Base-by-base conservation (phyloP, 2,797 vertebrate genomes). In the Okamejei kenojei region DNA sequence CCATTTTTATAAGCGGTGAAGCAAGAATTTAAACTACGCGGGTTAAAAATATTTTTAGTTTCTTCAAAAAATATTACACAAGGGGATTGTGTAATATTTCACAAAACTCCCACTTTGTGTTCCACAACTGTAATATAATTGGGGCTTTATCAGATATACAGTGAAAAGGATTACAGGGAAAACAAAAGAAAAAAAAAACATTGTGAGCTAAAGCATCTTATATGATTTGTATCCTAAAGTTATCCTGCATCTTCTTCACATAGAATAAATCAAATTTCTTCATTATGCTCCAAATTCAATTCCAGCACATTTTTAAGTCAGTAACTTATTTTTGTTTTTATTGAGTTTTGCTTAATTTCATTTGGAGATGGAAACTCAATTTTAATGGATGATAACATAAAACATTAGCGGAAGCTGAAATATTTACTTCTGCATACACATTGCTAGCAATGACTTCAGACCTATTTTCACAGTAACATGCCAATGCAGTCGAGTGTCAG, bases 311-410 rank as follows among this genome's bases (percentile, higher is more conserved):
- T 65, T 65, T 88, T 21, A 35, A 63, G 63, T 15, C 58, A n/a
- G 58, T 13, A 84, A 63, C 7, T 86, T 61, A 63, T 86, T 86
- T 63, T 61, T 35, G 9, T 78, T 76, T 29, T 84, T 63, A 86
- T 63, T 88, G 84, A 88, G 32, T 88, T 65, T 88, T 73, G 71
- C 23, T 88, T 68, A 63, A 86, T 68, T 88, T 65, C 65, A n/a
- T 35, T n/a, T 65, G 61, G 82, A 17, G 35, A 88, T 68, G 65
- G 84, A 61, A 88, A 65, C 7, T 0, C 29, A 61, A 65, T 88
- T 17, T 68, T 35, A 68, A 68, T 32, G 7, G n/a, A 32, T 68
- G 61, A 35, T 88, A 86, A 86, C 17, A 82, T 23, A 65, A 63
- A 32, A 61, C n/a, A 32, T 88, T 58, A 13, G 15, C 2, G 19